Base-by-base conservation (phyloP, 2,888 invertebrate species). In the Tanaodytes sp. region DNA sequence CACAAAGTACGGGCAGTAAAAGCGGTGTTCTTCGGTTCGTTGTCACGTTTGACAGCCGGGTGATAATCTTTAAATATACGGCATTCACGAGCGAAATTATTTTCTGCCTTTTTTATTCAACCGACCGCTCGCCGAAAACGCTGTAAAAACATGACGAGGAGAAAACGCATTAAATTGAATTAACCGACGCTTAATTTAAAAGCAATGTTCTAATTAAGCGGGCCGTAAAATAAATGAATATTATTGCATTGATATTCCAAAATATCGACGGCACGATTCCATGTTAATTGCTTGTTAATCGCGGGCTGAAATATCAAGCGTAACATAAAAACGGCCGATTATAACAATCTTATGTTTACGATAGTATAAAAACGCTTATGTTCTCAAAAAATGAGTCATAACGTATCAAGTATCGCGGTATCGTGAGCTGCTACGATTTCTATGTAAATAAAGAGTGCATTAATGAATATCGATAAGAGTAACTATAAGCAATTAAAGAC, bases 1-100 rank as follows among this genome's bases (percentile, higher is more conserved):
- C 82, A 71, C 82, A 79, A 82, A 80, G 78, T 80, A 77, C 76
- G 63, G 75, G 72, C 76, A 75, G 79, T 80, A 82, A 82, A 82
- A 75, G 74, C 73, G 72, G 71, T 71, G 36, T 73, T 74, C 75
- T 72, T 76, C 71, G 73, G 6, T 71, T 65, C 64, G 75, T 73
- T 74, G 75, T 55, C 65, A 69, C 68, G 58, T 73, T 78, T 76
- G 76, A 76, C 70, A 73, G 54, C 62, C 48, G 63, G 61, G 14
- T 33, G 45, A 52, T 55, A 46, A 36, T 54, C 52, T 63, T 62
- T 57, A 62, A 58, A 63, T 23, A 23, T 8, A 23, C 23, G 8
- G 23, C 23, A 4, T 23, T 23, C 4, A n/a, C n/a, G n/a, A n/a
- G n/a, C n/a, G n/a, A n/a, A n/a, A n/a, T n/a, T n/a, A n/a, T n/a